Conservation (phyloP, 2,888 invertebrate genomes). For the Zelleria hepariella region DNA sequence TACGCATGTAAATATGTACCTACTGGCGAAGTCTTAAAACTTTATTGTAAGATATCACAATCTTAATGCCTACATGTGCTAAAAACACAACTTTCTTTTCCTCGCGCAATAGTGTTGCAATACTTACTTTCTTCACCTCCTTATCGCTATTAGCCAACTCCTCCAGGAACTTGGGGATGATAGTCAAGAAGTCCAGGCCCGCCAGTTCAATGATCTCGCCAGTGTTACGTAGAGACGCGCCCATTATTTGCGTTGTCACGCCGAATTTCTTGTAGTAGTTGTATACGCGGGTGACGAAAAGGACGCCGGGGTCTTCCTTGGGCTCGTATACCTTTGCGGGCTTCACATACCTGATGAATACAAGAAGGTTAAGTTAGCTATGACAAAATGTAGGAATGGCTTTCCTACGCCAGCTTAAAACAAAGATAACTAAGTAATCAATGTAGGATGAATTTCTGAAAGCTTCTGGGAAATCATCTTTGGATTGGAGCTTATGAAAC, state of each 20-base stretch:
- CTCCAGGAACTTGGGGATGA: slow-evolving; percentile 90
- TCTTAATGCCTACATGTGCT: too few species aligned
- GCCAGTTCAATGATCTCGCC: slow-evolving; percentile 94
- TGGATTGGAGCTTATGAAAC: too few species aligned
- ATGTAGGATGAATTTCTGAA: too few species aligned
- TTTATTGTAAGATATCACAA: too few species aligned
- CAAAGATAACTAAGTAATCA: too few species aligned
- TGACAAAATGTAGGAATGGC: too few species aligned
- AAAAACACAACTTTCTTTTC: not conserved
- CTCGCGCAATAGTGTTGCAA: not conserved
- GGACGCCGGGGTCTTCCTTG: slow-evolving; percentile 94
- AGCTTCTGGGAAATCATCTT: too few species aligned
- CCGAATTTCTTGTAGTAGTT: slow-evolving; percentile 99
- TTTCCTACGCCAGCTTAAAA: too few species aligned
- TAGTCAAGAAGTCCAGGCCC: slow-evolving; percentile 97
- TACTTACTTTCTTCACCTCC: slow-evolving; percentile 66
- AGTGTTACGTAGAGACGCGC: slow-evolving; percentile 97
- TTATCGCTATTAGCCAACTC: slow-evolving; percentile 85
- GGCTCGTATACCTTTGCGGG: slow-evolving; percentile 90
- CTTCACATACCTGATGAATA: slow-evolving; percentile 80
- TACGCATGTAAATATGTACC: too few species aligned
- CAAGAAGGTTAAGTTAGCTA: too few species aligned
- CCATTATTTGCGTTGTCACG: slow-evolving; percentile 97
- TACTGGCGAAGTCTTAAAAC: too few species aligned
- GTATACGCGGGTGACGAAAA: slow-evolving; percentile 95